phyloP scores from a whole-genome alignment of 2,888 invertebrate genomes.

The Monoplex corrugatus region DNA sequence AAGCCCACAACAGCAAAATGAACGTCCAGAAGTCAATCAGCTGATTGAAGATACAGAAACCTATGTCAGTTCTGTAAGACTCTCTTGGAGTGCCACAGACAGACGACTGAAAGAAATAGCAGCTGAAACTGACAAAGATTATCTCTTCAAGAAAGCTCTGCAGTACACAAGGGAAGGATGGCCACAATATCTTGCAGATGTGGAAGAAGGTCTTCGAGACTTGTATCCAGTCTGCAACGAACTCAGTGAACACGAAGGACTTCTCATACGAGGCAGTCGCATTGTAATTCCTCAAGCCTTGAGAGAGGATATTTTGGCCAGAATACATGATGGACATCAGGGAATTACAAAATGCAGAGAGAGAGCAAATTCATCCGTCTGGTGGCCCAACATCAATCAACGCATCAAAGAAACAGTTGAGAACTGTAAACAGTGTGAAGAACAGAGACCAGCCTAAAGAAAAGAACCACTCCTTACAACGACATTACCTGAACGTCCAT shows the following conservation, averaged over 20 bases:
- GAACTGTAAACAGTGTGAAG: slow-evolving; percentile 55
- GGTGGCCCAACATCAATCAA: slow-evolving; percentile 57
- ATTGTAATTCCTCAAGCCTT: slow-evolving; percentile 22
- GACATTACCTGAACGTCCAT: slow-evolving; percentile 56
- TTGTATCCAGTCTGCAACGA: neutral
- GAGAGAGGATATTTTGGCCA: slow-evolving; percentile 50
- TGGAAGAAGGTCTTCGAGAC: neutral
- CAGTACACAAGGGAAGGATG: neutral
- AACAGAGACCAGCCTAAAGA: slow-evolving; percentile 45
- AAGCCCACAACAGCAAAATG: neutral
- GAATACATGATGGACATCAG: slow-evolving; percentile 60
- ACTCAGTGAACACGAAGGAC: slow-evolving; percentile 17
- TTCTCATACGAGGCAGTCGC: neutral
- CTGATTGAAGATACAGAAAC: neutral
- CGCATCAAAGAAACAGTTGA: slow-evolving; percentile 48
- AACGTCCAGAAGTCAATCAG: neutral
- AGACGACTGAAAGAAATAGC: neutral
- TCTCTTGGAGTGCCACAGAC: neutral
- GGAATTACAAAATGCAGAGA: slow-evolving; percentile 59
- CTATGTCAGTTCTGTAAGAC: neutral
- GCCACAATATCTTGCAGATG: neutral
- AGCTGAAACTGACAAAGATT: neutral
- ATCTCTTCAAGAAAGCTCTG: neutral
- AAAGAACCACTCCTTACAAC: slow-evolving; percentile 57
- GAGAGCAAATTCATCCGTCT: slow-evolving; percentile 53